These are phyloP conservation scores for Camponotus vicinus DNA, from an alignment of 1,140 invertebrate genomes.

Conservation along the genomic window DNA sequence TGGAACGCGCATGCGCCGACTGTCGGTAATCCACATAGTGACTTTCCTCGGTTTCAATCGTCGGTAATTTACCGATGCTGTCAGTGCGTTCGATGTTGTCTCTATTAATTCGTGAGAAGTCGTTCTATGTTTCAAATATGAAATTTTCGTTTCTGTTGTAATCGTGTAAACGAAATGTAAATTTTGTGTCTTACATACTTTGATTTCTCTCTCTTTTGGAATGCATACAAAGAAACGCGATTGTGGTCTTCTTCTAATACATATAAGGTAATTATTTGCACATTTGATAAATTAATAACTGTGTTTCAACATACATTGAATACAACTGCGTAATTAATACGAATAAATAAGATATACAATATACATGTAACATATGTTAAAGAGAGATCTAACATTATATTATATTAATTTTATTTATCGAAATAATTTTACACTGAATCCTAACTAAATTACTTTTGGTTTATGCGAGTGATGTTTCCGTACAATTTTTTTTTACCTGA, in stretches of 20 bases:
- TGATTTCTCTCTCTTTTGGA: too few relatives aligned
- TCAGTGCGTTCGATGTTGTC: not conserved
- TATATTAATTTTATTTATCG: conserved; percentile 35
- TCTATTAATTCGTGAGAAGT: not conserved
- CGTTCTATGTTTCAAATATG: not conserved
- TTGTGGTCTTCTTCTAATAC: not conserved
- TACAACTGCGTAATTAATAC: not conserved
- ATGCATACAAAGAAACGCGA: too few relatives aligned
- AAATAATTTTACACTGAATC: conserved; percentile 29
- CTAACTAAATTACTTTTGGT: conserved; percentile 31
- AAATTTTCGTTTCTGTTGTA: not conserved
- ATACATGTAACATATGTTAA: not conserved
- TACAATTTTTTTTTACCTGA: conserved; percentile 13
- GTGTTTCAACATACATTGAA: not conserved
- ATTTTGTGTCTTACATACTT: too few relatives aligned
- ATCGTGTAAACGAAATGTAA: too few relatives aligned
- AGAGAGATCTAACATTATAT: not conserved
- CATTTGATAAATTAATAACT: not conserved
- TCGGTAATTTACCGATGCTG: too few relatives aligned
- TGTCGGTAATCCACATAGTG: not conserved
- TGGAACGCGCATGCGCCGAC: not conserved
- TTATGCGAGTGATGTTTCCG: not conserved
- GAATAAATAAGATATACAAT: not conserved
- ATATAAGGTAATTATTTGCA: not conserved
- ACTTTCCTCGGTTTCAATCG: too few relatives aligned